phyloP scores from a whole-genome alignment of 2,797 vertebrate species.

The Octomys mimax region DNA sequence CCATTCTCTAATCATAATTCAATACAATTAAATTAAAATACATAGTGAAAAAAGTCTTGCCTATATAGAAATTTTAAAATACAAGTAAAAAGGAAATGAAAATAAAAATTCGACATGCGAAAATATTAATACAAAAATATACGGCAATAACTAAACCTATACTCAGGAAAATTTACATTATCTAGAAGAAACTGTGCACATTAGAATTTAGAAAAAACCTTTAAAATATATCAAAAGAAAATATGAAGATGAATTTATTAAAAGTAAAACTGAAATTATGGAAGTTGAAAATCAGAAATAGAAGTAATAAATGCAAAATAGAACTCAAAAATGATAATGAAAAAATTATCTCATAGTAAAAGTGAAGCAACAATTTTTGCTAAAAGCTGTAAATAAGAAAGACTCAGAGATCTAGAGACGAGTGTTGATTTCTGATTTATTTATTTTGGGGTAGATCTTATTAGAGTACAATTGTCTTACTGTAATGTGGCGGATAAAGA shows the following conservation, averaged over 20 bases:
- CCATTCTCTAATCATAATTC: no score
- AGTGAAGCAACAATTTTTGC: background rate
- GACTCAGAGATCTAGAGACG: background rate
- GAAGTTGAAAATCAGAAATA: background rate
- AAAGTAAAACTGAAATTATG: background rate
- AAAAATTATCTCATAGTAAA: background rate
- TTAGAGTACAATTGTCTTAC: background rate
- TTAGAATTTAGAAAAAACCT: background rate
- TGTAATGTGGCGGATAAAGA: background rate
- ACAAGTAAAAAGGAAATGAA: no score
- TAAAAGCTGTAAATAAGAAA: background rate
- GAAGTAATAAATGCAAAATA: background rate
- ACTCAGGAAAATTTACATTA: background rate
- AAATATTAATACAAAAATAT: no score
- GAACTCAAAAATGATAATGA: background rate
- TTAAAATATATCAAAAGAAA: background rate
- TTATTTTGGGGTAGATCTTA: background rate
- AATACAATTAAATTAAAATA: no score
- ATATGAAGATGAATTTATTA: background rate
- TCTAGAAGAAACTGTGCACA: background rate
- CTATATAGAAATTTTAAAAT: no score
- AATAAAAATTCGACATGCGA: no score
- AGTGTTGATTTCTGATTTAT: background rate
- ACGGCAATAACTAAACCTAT: background rate
- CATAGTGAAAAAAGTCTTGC: no score